Base-by-base conservation (phyloP, 37 sponge, comb jelly and placozoan genomes). In the Diacarnus erythraeanus region DNA sequence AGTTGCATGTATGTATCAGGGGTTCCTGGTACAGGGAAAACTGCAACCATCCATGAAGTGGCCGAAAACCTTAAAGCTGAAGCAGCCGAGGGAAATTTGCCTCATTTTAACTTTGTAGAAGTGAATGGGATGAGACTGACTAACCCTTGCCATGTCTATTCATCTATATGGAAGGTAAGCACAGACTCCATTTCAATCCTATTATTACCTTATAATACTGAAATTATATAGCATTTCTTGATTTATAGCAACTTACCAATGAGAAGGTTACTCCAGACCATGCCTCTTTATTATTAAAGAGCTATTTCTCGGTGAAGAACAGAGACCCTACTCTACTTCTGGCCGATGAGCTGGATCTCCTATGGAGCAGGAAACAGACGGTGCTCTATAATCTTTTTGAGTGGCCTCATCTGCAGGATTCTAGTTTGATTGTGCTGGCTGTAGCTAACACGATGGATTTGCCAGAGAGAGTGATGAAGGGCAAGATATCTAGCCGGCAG, bases 401-500 rank as follows among this genome's bases (percentile, higher is more conserved):
- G 71, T 98, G 99, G 99, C 94, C 96, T 10, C 87, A 78, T 59
- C 37, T 82, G 60, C 78, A 74, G 22, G 57, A 89, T 33, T 71
- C 92, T 30, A 70, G 69, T 51, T 88, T 98, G 67, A 81, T 96
- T 21, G 88, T 98, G 9, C 77, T 98, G 31, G 99, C 99, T 5
- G 86, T 98, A 17, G 96, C 99, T 73, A 98, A 98, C 69, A 98
- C 99, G 26, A 98, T 98, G 99, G 99, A 98, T 71, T 81, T 98
- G 0, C 99, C 96, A 18, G 99, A 98, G 82, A 83, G 92, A 64
- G 70, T 89, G 59, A 85, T 98, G 90, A 91, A 83, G 74, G 87
- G 84, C 70, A 79, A 84, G 71, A 90, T 96, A 3, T 65, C 93
- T 34, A 98, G 99, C 75, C 82, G 99, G 42, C 74, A 94, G 94